These are phyloP conservation scores for Notodonta ziczac DNA, from an alignment of 2,888 invertebrate species.

Conservation along the genomic window DNA sequence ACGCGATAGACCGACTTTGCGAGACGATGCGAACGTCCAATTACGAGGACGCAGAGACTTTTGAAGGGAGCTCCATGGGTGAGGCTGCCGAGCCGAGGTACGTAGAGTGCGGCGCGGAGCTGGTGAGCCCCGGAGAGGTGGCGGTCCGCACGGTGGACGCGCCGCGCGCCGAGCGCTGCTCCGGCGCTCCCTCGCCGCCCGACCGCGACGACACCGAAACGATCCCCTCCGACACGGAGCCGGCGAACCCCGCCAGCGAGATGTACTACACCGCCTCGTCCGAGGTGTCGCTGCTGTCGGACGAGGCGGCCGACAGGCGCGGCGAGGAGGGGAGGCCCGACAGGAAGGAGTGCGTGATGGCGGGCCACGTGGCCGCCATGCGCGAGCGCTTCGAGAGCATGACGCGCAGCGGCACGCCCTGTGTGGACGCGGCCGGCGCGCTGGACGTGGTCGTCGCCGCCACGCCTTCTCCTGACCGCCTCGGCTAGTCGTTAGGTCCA, in stretches of 20 bases:
- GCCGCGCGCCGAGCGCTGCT: constrained; percentile 50
- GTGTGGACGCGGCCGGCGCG: constrained; percentile 53
- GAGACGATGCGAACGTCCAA: constrained; percentile 75
- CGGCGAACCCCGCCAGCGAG: constrained; percentile 53
- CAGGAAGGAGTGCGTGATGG: constrained; percentile 62
- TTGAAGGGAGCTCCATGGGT: not conserved
- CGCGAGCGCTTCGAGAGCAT: constrained; percentile 79
- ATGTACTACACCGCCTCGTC: constrained; percentile 77
- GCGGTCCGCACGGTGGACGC: constrained; percentile 50
- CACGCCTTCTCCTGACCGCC: constrained; percentile 68
- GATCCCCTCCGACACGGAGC: constrained; percentile 48
- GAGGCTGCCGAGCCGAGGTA: constrained; percentile 19
- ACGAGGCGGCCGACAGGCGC: constrained; percentile 40
- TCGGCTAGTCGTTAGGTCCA: constrained; percentile 39
- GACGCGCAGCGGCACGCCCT: constrained; percentile 75
- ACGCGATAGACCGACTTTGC: constrained; percentile 78
- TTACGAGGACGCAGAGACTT: constrained; percentile 42
- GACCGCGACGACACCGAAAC: constrained; percentile 46
- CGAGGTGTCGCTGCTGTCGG: constrained; percentile 69
- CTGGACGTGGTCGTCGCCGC: constrained; percentile 13
- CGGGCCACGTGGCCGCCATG: constrained; percentile 82
- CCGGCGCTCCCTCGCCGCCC: constrained; percentile 43
- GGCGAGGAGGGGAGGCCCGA: constrained; percentile 45
- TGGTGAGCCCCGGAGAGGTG: constrained; percentile 55
- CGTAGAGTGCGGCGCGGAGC: constrained; percentile 37